Evolutionary conservation across 2,113 vertebrate genomes (phyloP).

Genomic region (Myotis brandtii): DNA sequence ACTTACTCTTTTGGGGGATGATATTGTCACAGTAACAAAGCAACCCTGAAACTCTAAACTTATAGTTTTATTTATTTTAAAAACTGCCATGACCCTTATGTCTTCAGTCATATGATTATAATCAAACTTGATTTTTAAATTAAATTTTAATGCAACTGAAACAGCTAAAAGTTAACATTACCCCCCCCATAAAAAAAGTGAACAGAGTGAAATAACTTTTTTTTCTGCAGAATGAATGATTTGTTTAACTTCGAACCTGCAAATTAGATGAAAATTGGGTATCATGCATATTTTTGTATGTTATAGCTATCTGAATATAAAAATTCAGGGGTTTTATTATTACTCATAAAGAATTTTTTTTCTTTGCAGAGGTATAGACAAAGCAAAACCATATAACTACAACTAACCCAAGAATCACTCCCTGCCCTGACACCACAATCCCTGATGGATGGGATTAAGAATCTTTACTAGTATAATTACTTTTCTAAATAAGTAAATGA

Average conservation of each 20-base stretch:
- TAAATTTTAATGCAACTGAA: not conserved
- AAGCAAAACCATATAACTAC: not conserved
- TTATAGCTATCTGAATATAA: not conserved
- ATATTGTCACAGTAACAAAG: conserved; percentile 15
- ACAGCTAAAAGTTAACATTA: not conserved
- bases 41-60: not conserved
- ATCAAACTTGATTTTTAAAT: not conserved
- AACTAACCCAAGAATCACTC: not conserved
- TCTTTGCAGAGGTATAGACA: not conserved
- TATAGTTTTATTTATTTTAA: not conserved
- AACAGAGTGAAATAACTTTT: not conserved
- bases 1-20: not conserved
- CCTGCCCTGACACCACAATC: not conserved
- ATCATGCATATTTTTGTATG: not conserved
- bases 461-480: not conserved
- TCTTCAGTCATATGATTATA: not conserved
- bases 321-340: not conserved
- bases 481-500: not conserved
- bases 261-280: not conserved
- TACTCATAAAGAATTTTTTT: not conserved
- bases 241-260: not conserved
- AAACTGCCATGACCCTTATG: not conserved
- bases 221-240: not conserved
- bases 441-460: not conserved
- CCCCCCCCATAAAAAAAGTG: not conserved